Evolutionary conservation across 92 coral and sea anemone species (phyloP).

Genomic region (Scolanthus callimorphus): DNA sequence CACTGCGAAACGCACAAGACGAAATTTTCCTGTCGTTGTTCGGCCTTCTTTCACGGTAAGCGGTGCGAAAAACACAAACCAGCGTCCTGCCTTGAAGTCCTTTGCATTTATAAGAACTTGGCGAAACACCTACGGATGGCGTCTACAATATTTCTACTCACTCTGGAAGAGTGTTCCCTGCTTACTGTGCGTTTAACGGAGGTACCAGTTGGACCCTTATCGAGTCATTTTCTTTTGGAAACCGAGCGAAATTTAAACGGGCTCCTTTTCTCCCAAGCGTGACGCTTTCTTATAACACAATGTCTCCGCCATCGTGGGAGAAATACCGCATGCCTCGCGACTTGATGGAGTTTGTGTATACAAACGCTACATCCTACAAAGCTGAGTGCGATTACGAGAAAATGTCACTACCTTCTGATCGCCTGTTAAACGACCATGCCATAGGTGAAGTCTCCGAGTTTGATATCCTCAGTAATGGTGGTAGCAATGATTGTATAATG

Average conservation of each 20-base stretch:
- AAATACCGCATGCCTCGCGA: neutral
- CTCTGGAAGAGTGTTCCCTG: neutral
- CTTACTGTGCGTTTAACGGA: neutral
- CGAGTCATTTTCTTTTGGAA: neutral
- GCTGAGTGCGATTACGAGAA: neutral
- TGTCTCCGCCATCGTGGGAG: neutral
- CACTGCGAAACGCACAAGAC: neutral
- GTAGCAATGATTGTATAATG: too few relatives aligned
- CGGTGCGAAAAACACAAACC: neutral
- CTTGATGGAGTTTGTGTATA: neutral
- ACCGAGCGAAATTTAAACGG: neutral
- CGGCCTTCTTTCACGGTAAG: neutral
- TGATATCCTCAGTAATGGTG: too few relatives aligned
- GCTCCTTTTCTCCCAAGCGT: neutral
- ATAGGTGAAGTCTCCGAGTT: too few relatives aligned
- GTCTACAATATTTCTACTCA: neutral
- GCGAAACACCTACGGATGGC: neutral
- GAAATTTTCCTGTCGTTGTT: neutral
- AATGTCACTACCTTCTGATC: neutral
- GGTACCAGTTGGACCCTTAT: neutral
- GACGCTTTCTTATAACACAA: neutral
- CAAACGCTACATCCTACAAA: neutral
- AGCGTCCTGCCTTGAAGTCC: neutral
- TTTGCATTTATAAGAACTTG: neutral
- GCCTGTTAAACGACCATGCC: too few relatives aligned